Evolutionary conservation across 2,113 vertebrate species (phyloP), one percentile per base, ranked within the genome.

Genomic region (Nibea coibor): DNA sequence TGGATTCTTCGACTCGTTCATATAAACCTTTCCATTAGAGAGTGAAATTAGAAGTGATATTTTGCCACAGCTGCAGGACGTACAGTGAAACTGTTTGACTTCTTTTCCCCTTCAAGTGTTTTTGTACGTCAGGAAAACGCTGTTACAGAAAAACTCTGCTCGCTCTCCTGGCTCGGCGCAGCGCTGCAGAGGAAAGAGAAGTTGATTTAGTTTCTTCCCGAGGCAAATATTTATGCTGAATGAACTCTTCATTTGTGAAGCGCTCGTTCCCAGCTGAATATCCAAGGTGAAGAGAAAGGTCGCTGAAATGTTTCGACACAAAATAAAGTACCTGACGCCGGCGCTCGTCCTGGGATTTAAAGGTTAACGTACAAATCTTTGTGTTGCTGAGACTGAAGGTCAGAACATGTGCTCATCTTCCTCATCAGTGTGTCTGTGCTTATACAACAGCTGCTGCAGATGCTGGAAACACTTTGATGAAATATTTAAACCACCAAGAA

Each of bases 161-260:
- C 35, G 35, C 28, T 31, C 28, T 31, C 28, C 28, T 31, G 28
- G 28, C 4, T 31, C 28, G 28, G 0, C 4, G 28, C 28, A 31
- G 61, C 1, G 22, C 2, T 45, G 39, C 39, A 20, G 64, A 5
- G 15, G 11, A 28, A 17, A 4, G 10, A 31, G 43, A 22, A 19
- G 5, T 39, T 63, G 20, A 48, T 26, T 39, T 39, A 16, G 0
- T 78, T 61, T 62, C 45, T 28, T 62, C 65, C 58, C 59, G 47
- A 57, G 59, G 59, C 66, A 14, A 67, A 47, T 57, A 10, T 47
- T 71, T 56, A 14, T 50, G 69, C 69, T 66, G 69, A 66, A 50
- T 47, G 39, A 72, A 56, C 5, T 45, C 22, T 57, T 57, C 31
- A 50, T 57, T 35, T 72, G 16, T 57, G 47, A 31, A 17, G 75